These are phyloP conservation scores for Diaperis boleti DNA, from an alignment of 2,888 invertebrate species.

Conservation along the genomic window DNA sequence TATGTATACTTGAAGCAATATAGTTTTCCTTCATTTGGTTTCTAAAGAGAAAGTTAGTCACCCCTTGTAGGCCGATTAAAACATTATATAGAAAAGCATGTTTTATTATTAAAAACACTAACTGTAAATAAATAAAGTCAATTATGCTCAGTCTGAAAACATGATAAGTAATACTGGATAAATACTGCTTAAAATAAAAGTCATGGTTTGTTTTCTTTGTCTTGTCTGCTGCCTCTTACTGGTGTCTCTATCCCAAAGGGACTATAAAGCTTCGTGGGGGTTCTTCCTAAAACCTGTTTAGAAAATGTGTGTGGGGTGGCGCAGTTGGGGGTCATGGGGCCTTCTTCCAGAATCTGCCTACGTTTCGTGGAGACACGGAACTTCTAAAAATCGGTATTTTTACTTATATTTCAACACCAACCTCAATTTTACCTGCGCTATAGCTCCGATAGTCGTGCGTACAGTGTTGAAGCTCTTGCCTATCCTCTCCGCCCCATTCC, in stretches of 20 bases:
- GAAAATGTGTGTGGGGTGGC: conserved; percentile 68
- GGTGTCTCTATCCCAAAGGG: conserved; percentile 79
- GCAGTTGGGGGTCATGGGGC: conserved; percentile 67
- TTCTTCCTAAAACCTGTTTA: conserved; percentile 70
- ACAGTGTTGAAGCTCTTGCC: conserved; percentile 76
- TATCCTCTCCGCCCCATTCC: conserved; percentile 77
- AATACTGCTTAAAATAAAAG: too few relatives aligned
- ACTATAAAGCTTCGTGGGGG: conserved; percentile 81
- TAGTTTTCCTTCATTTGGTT: too few relatives aligned
- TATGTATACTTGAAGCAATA: conserved; percentile 16
- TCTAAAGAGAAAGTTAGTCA: too few relatives aligned
- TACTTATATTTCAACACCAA: background rate
- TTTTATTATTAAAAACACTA: background rate
- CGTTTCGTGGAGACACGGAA: conserved; percentile 70
- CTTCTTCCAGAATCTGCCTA: conserved; percentile 69
- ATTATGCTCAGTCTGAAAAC: background rate
- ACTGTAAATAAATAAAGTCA: background rate
- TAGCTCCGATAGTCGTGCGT: conserved; percentile 74
- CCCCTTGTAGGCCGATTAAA: background rate
- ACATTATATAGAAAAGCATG: background rate
- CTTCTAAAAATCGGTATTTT: conserved; percentile 61
- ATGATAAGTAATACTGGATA: conserved; percentile 3
- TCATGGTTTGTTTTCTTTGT: conserved; percentile 18
- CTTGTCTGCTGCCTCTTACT: background rate
- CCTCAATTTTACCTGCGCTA: conserved; percentile 72